Evolutionary conservation across 2,888 invertebrate species (phyloP).

Genomic region (Mythimna pallens): DNA sequence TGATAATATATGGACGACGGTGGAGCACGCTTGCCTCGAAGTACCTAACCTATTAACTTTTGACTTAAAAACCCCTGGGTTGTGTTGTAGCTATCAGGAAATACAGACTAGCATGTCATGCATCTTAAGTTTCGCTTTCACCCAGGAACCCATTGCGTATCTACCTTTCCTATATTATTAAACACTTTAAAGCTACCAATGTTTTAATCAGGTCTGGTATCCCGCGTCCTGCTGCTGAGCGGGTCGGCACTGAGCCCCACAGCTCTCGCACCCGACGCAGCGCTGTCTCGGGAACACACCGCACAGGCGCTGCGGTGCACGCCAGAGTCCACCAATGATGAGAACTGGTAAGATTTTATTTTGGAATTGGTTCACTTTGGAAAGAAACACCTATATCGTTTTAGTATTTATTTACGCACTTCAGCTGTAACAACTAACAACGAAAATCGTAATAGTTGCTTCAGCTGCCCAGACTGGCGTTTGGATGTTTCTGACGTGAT

Average conservation of each 20-base stretch:
- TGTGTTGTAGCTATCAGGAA: too few relatives aligned
- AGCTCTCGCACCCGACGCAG: conserved; percentile 93
- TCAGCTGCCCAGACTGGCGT: not conserved
- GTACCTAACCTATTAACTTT: too few relatives aligned
- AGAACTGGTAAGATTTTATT: conserved; percentile 77
- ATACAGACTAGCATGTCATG: too few relatives aligned
- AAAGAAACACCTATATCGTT: not conserved
- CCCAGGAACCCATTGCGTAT: not conserved
- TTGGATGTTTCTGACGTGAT: not conserved
- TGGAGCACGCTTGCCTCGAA: too few relatives aligned
- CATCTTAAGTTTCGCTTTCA: too few relatives aligned
- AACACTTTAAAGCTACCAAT: not conserved
- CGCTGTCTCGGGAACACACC: conserved; percentile 91
- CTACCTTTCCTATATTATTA: not conserved
- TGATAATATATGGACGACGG: too few relatives aligned
- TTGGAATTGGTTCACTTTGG: not conserved
- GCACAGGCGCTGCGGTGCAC: conserved; percentile 89
- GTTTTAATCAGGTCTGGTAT: conserved; percentile 91
- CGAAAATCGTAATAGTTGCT: too few relatives aligned
- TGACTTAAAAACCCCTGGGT: too few relatives aligned
- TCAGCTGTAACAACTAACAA: not conserved
- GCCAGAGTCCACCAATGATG: conserved; percentile 72
- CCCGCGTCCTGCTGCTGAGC: conserved; percentile 93
- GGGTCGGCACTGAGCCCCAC: conserved; percentile 95
- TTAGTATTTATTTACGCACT: not conserved